A percentile compares a stretch with the other conserved stretches of the same genome.
phyloP scores from a whole-genome alignment of 2,888 invertebrate genomes.

The Microctonus aethiopoides region DNA sequence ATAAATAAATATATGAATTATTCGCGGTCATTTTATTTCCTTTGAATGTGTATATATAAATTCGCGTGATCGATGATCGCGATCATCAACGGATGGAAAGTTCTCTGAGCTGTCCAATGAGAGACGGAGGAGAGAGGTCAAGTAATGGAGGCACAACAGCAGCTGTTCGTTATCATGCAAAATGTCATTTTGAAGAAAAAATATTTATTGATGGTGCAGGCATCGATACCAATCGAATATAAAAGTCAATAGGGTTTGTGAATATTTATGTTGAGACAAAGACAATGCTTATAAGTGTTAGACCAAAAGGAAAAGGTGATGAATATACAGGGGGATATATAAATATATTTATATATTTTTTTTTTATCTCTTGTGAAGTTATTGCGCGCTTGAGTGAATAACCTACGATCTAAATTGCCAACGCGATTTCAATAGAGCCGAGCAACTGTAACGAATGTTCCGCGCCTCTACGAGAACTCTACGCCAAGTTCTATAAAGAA shows the following conservation, averaged over 20 bases:
- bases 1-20: constrained; percentile 7
- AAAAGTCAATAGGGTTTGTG: too few relatives aligned
- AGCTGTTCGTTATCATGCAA: constrained; percentile 35
- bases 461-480: constrained; percentile 17
- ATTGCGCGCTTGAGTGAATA: constrained; percentile 49
- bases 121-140: constrained; percentile 13
- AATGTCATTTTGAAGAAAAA: constrained; percentile 27
- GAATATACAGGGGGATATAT: constrained; percentile 18
- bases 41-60: constrained; percentile 9
- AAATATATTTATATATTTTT: too few relatives aligned
- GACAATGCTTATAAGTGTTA: too few relatives aligned
- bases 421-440: constrained; percentile 31
- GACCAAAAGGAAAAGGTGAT: constrained; percentile 19
- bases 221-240: too few relatives aligned
- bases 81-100: constrained; percentile 13
- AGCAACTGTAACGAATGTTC: constrained; percentile 34
- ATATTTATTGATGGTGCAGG: too few relatives aligned
- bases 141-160: constrained; percentile 34
- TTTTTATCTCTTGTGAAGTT: constrained; percentile 43
- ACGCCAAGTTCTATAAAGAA: constrained; percentile 11
- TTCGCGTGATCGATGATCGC: constrained; percentile 17
- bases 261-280: too few relatives aligned
- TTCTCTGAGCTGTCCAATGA: too few relatives aligned
- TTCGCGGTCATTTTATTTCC: constrained; percentile 6
- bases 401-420: constrained; percentile 50